These are phyloP conservation scores for Euthynnus affinis DNA, from an alignment of 2,797 vertebrate species.

Conservation along the genomic window DNA sequence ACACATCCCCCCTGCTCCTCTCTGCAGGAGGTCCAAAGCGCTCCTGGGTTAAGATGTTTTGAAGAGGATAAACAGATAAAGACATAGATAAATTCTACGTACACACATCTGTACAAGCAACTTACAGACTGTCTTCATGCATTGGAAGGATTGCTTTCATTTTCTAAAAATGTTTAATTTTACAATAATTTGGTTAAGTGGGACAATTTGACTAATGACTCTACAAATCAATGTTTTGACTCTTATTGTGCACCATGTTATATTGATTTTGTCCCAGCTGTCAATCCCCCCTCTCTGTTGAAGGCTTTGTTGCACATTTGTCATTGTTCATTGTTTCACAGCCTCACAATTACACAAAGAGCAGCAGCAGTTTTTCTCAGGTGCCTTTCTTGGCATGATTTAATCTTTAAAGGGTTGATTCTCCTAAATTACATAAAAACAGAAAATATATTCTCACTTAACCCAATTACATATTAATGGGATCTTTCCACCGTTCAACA, in stretches of 20 bases:
- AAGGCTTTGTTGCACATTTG: slow-evolving; percentile 44
- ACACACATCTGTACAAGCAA: background rate
- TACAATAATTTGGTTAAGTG: slow-evolving; percentile 15
- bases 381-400: slow-evolving; percentile 26
- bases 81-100: background rate
- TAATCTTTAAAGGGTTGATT: background rate
- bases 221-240: slow-evolving; percentile 12
- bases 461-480: background rate
- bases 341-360: slow-evolving; percentile 17
- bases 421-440: slow-evolving; percentile 10
- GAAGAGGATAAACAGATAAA: slow-evolving; percentile 47
- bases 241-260: slow-evolving; percentile 14
- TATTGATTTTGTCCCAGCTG: slow-evolving; percentile 51
- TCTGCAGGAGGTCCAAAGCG: slow-evolving; percentile 64
- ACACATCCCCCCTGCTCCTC: background rate
- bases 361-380: background rate
- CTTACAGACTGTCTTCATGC: background rate
- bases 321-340: slow-evolving; percentile 45
- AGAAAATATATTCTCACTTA: background rate
- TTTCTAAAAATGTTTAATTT: background rate
- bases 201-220: slow-evolving; percentile 33
- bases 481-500: too few relatives aligned
- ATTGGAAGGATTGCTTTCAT: background rate
- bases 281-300: slow-evolving; percentile 39
- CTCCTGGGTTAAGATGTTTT: slow-evolving; percentile 67